These are phyloP conservation scores for Callosobruchus maculatus DNA, from an alignment of 2,888 invertebrate species.

Conservation along the genomic window DNA sequence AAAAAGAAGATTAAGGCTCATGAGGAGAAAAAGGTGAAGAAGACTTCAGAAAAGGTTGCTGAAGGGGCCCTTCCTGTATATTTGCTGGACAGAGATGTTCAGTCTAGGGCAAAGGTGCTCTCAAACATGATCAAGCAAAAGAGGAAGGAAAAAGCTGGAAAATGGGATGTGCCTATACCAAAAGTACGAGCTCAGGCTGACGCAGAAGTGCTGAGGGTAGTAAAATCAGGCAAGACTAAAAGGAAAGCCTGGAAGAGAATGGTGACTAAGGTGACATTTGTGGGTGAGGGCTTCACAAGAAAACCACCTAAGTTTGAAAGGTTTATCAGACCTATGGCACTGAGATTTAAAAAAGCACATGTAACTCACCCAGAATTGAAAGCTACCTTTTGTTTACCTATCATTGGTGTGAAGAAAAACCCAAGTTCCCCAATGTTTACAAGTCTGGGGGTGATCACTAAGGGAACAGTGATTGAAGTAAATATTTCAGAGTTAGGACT, in stretches of 20 bases:
- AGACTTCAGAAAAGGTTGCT: constrained; percentile 74
- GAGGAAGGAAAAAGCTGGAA: constrained; percentile 98
- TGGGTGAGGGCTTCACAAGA: constrained; percentile 96
- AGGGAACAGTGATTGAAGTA: constrained; percentile 96
- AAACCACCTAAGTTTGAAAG: constrained; percentile 99
- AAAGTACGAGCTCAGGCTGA: constrained; percentile 97
- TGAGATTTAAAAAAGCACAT: constrained; percentile 95
- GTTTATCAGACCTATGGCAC: constrained; percentile 96
- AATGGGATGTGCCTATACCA: constrained; percentile 99
- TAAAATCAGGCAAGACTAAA: constrained; percentile 87
- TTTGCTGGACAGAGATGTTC: constrained; percentile 94
- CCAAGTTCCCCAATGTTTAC: constrained; percentile 98
- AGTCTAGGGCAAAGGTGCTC: constrained; percentile 89
- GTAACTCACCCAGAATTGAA: constrained; percentile 99
- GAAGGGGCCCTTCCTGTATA: constrained; percentile 95
- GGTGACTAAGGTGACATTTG: constrained; percentile 98
- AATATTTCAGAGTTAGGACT: constrained; percentile 98
- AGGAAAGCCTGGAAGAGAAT: constrained; percentile 98
- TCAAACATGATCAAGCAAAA: constrained; percentile 99
- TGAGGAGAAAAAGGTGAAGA: constrained; percentile 89
- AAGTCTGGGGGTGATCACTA: constrained; percentile 95
- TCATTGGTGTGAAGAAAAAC: constrained; percentile 98
- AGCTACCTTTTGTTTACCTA: constrained; percentile 95
- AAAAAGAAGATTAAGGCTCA: constrained; percentile 98
- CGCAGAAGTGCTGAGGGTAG: constrained; percentile 91